Base-by-base conservation (phyloP, 1,140 invertebrate species). In the Coboldia fuscipes region DNA sequence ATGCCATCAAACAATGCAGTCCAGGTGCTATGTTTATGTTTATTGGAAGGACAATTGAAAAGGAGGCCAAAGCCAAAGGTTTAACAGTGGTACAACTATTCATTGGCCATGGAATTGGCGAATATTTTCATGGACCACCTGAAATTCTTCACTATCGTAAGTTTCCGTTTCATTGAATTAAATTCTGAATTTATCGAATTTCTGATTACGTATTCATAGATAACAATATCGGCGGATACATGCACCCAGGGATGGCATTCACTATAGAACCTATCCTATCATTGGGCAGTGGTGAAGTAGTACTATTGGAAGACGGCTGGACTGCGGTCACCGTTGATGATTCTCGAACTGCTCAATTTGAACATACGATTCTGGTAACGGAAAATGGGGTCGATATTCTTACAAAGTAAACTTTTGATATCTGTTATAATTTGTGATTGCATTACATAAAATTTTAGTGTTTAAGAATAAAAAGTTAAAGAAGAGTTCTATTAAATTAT, bases 261-360 rank as follows among this genome's bases (percentile, higher is more conserved):
- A 94, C 89, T 1, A 82, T 96, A 28, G 89, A 94, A 50, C 90
- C 90, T n/a, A 72, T 81, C 12, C 46, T 94, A 14, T 68, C 68
- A 14, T 70, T 85, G 45, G 86, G 88, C 1, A 52, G 45, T 2
- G 52, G 62, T 9, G 59, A 75, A 15, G 62, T 82, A 16, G 56
- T 68, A 3, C 59, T 90, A 28, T 57, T 85, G 17, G 68, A 82
- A 26, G 88, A 94, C 58, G 73, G 75, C 0, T 94, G 88, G 88
- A 93, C 88, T 2, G 73, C 75, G 6, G 58, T 83, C 0, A 86
- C 79, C 0, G 37, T 60, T 6, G 88, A 94, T 47, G 58, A 71
- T 44, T 65, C 77, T 4, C 61, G 86, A 47, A 70, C 80, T 14
- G 86, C 86, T 19, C 89, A 94, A 62, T 77, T 73, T 39, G 90